phyloP scores from a whole-genome alignment of 2,113 vertebrate genomes.

The Zapornia atra region DNA sequence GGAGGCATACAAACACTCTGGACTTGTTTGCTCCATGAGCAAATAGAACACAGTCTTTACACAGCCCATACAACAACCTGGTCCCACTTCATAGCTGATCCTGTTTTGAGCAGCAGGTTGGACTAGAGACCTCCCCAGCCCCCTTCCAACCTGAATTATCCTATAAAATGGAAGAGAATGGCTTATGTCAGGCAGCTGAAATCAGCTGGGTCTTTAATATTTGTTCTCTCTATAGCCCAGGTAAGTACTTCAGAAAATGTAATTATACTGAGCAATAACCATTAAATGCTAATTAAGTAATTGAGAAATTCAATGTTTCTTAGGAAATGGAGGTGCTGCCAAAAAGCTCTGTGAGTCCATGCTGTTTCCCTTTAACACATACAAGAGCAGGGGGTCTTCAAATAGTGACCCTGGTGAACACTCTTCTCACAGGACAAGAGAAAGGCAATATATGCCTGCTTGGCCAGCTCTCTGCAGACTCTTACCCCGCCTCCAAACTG shows the following conservation, averaged over 20 bases:
- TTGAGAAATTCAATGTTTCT: neutral
- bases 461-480: neutral
- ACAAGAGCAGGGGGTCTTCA: neutral
- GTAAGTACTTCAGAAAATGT: neutral
- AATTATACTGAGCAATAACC: neutral
- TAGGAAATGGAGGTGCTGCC: neutral
- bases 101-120: neutral
- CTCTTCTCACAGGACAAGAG: neutral
- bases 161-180: neutral
- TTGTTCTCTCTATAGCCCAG: neutral
- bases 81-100: neutral
- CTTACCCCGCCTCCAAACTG: neutral
- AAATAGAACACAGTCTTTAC: neutral
- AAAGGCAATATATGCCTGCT: neutral
- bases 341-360: neutral
- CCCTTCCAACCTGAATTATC: neutral
- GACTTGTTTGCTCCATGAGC: accelerated
- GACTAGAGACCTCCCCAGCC: neutral
- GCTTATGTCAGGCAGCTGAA: neutral
- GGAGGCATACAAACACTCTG: neutral
- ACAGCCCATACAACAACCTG: neutral
- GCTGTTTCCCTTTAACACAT: neutral
- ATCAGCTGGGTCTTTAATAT: neutral
- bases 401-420: neutral
- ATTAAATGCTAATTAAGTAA: neutral